Evolutionary conservation across 2,888 invertebrate species (phyloP), one percentile per base, ranked within the genome.

Genomic region (Eristalinus sepulchralis): DNA sequence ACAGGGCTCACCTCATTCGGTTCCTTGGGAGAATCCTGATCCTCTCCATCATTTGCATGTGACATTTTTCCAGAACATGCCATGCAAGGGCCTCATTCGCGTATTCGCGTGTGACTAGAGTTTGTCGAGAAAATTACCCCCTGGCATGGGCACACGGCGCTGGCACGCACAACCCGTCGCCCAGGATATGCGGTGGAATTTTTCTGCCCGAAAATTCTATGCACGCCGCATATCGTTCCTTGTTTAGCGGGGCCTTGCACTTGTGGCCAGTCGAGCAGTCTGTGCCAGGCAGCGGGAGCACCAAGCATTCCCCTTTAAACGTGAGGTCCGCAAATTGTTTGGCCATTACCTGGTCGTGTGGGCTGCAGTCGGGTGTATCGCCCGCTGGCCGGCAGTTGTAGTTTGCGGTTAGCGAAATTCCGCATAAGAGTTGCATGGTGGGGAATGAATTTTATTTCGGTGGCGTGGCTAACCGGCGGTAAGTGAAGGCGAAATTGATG

Each of bases 291-390:
- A 3, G 57, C 11, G 22, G 11, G 22, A 22, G 57, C 6, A 5
- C 59, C 57, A 57, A 71, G 62, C 77, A 63, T 85, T 85, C 62
- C 76, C 24, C 77, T 77, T 81, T 72, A 77, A 85, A 72, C 72
- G 77, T 81, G 81, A 73, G 84, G 84, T 72, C 77, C 63, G 84
- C 66, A 84, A 81, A 81, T 84, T 84, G 81, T 84, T 84, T 81
- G 76, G 84, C 72, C 72, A 76, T 81, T 76, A 76, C 81, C 71
- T 66, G 60, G 71, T 81, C 27, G 27, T 80, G 80, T 33, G 70
- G 67, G 31, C 20, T 76, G 31, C 80, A 72, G 39, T 36, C 57
- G 77, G 33, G 17, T 62, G 64, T 57, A 66, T 72, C 83, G 57
- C 53, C 17, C 11, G 11, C n/a, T 34, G 17, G 47, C 9, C 17